phyloP scores from a whole-genome alignment of 2,797 vertebrate species.

The Urocyon cinereoargenteus region DNA sequence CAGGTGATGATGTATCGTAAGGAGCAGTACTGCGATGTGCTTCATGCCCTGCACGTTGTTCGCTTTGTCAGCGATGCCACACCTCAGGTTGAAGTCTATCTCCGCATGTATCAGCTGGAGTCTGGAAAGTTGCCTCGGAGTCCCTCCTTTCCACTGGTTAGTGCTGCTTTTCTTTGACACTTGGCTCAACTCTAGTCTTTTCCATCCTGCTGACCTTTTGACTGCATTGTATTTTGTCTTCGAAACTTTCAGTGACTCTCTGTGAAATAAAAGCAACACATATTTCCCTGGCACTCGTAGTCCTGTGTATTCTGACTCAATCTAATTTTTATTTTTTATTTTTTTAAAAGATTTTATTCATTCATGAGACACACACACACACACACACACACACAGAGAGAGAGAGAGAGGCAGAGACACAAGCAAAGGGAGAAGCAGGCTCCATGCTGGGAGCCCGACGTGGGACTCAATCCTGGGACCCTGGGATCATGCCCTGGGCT shows the following conservation, averaged over 20 bases:
- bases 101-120: slow-evolving; percentile 96
- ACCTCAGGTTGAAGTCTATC: slow-evolving; percentile 92
- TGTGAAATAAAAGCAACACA: not conserved
- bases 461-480: not conserved
- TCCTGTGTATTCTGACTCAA: not conserved
- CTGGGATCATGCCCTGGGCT: not conserved
- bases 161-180: slow-evolving; percentile 70
- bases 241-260: not conserved
- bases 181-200: not conserved
- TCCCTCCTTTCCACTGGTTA: slow-evolving; percentile 90
- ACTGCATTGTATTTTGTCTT: not conserved
- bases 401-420: not conserved
- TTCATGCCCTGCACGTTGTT: slow-evolving; percentile 93
- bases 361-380: not conserved
- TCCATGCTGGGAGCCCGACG: not conserved
- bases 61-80: slow-evolving; percentile 92
- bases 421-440: not conserved
- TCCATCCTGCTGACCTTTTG: not conserved
- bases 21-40: slow-evolving; percentile 94
- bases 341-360: not conserved
- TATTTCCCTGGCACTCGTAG: not conserved
- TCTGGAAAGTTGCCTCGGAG: slow-evolving; percentile 93
- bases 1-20: slow-evolving; percentile 93
- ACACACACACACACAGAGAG: not conserved
- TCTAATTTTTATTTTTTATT: not conserved